Evolutionary conservation across 1,140 invertebrate genomes (phyloP).

Genomic region (Caerostris extrusa): DNA sequence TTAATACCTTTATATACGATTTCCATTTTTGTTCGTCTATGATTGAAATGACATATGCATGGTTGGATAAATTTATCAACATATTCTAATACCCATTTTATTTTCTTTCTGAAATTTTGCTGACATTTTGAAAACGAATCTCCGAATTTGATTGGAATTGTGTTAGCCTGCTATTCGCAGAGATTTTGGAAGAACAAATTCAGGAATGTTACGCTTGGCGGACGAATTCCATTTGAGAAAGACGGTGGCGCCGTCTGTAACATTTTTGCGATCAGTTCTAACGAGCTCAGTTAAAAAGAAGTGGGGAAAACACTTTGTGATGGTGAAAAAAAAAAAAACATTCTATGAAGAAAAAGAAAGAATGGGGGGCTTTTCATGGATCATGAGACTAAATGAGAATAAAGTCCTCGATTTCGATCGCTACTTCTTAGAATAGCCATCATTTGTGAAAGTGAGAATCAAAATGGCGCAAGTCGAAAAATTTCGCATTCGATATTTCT

Average conservation of each 20-base stretch:
- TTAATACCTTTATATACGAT: too few relatives aligned
- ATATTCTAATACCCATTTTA: too few relatives aligned
- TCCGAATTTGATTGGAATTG: background rate
- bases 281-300: constrained; percentile 60
- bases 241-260: constrained; percentile 53
- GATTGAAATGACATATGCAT: too few relatives aligned
- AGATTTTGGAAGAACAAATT: constrained; percentile 41
- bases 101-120: too few relatives aligned
- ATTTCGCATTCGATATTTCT: constrained; percentile 25
- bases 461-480: constrained; percentile 7
- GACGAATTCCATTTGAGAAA: constrained; percentile 37
- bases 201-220: constrained; percentile 33
- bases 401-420: constrained; percentile 72
- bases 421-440: constrained; percentile 65
- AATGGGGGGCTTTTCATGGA: constrained; percentile 66
- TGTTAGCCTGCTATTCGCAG: background rate
- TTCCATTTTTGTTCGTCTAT: too few relatives aligned
- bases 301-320: constrained; percentile 53
- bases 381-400: constrained; percentile 74
- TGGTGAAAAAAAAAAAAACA: constrained; percentile 53
- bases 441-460: constrained; percentile 18
- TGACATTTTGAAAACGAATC: background rate
- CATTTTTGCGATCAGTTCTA: constrained; percentile 43
- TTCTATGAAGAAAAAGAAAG: background rate
- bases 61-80: too few relatives aligned